A percentile compares a stretch with the other conserved stretches of the same genome.
Conservation (phyloP, 23 tunicate species). For the Phallusia fumigata region DNA sequence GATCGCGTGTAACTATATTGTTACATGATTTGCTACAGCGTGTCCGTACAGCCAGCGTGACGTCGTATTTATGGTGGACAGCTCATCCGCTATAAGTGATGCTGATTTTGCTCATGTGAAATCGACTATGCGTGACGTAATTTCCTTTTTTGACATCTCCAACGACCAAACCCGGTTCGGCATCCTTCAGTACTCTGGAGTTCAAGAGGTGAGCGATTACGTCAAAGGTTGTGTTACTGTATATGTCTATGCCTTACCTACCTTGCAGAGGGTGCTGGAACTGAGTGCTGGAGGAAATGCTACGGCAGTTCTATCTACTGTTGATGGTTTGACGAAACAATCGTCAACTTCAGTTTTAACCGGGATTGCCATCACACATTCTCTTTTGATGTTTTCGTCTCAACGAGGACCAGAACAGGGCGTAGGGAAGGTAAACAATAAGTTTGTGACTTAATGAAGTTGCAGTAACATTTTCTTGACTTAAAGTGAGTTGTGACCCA, state of each 20-base stretch:
- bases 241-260: not conserved
- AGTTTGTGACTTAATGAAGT: too few relatives aligned
- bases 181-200: conserved; percentile 31
- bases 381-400: conserved; percentile 5
- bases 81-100: conserved; percentile 23
- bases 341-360: conserved; percentile 1
- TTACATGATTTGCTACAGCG: not conserved
- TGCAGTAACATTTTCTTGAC: too few relatives aligned
- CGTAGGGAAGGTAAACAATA: conserved; percentile 36
- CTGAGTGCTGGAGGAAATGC: conserved; percentile 16
- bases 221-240: not conserved
- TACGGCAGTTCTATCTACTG: conserved; percentile 1
- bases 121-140: conserved; percentile 20
- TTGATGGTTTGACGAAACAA: conserved; percentile 4
- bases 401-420: conserved; percentile 16
- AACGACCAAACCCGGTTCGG: conserved; percentile 41
- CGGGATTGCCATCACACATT: conserved; percentile 21
- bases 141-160: conserved; percentile 31
- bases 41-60: conserved; percentile 29
- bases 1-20: not conserved
- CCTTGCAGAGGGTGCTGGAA: conserved; percentile 10
- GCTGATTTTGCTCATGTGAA: conserved; percentile 28
- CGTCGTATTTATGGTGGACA: conserved; percentile 63
- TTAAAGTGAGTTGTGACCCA: too few relatives aligned
- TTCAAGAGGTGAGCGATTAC: not conserved